Conservation (phyloP, 2,888 invertebrate genomes). For the Clunio marinus region DNA sequence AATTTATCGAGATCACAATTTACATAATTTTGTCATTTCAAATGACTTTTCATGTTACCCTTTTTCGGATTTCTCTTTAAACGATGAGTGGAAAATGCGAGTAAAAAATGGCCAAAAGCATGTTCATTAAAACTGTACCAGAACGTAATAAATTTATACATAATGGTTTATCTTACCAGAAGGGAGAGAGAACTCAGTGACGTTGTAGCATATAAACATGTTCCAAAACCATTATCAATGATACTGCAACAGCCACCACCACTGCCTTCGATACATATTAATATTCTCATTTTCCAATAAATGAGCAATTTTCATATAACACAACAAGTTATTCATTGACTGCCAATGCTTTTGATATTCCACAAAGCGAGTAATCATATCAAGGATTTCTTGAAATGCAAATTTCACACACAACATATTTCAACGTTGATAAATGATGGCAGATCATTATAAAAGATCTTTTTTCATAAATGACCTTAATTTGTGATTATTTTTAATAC, state of each 20-base stretch:
- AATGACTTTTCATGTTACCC: slow-evolving; percentile 21
- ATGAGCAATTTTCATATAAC: slow-evolving; percentile 4
- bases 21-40: slow-evolving; percentile 18
- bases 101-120: slow-evolving; percentile 23
- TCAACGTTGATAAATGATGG: slow-evolving; percentile 38
- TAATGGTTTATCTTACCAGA: too few species aligned
- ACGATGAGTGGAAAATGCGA: not conserved
- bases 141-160: slow-evolving; percentile 27
- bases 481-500: slow-evolving; percentile 23
- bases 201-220: too few species aligned
- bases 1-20: slow-evolving; percentile 25
- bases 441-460: slow-evolving; percentile 33
- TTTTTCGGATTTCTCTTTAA: not conserved
- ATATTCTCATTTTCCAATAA: not conserved
- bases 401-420: slow-evolving; percentile 15
- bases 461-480: slow-evolving; percentile 36
- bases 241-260: too few species aligned
- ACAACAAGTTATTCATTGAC: not conserved
- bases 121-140: slow-evolving; percentile 38
- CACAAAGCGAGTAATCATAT: not conserved
- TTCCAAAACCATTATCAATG: too few species aligned
- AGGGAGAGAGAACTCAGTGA: too few species aligned
- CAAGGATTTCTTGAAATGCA: slow-evolving; percentile 36
- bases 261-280: too few species aligned
- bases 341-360: not conserved